Base-by-base conservation (phyloP, 1,140 invertebrate genomes). In the Hetaerina americana region DNA sequence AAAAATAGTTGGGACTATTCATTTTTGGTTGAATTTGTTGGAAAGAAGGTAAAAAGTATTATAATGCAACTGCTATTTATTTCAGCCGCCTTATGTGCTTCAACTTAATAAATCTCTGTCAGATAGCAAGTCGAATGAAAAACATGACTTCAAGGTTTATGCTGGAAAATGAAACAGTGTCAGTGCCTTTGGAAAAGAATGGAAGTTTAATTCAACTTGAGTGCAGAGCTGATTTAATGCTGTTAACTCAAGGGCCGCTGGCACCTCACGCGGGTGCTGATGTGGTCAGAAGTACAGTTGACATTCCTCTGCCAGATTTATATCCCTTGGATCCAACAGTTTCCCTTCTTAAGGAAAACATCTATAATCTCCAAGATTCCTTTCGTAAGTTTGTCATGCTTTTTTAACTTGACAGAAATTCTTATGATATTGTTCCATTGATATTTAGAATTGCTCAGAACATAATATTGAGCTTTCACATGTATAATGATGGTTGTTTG, bases 371-470 rank as follows among this genome's bases (percentile, higher is more conserved):
- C 18, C 77, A 82, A 71, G 85, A 88, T 78, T 77, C 85, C 68
- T 91, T 88, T 80, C 89, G 92, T 94, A 85, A 89, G 89, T 88
- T 76, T n/a, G n/a, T n/a, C n/a, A n/a, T n/a, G n/a, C n/a, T n/a
- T n/a, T n/a, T n/a, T n/a, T n/a, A n/a, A n/a, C n/a, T n/a, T n/a
- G n/a, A n/a, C n/a, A n/a, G n/a, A n/a, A n/a, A n/a, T n/a, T n/a
- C n/a, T n/a, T n/a, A n/a, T n/a, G n/a, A n/a, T n/a, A n/a, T n/a
- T n/a, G n/a, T n/a, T n/a, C n/a, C n/a, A n/a, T n/a, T n/a, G n/a
- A n/a, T n/a, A n/a, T n/a, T n/a, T n/a, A n/a, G n/a, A n/a, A n/a
- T n/a, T n/a, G n/a, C n/a, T n/a, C n/a, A n/a, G n/a, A n/a, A n/a
- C n/a, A n/a, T n/a, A n/a, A n/a, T n/a, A n/a, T n/a, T n/a, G n/a